phyloP scores from a whole-genome alignment of 2,888 invertebrate genomes.

The Drosophila anomelani region DNA sequence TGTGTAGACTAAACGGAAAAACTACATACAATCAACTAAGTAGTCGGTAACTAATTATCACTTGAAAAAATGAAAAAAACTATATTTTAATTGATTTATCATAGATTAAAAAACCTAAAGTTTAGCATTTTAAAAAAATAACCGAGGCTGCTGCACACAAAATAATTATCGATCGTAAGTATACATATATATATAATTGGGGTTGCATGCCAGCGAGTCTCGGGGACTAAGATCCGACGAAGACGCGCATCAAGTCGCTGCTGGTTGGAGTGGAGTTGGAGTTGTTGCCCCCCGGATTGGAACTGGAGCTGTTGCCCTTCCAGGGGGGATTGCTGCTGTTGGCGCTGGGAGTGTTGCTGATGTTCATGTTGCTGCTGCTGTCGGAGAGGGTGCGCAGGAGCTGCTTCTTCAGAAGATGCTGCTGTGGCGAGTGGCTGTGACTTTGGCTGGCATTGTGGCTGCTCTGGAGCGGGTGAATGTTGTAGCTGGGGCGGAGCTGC shows the following conservation, averaged over 20 bases:
- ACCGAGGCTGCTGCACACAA: constrained; percentile 45
- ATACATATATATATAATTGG: constrained; percentile 20
- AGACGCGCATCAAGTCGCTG: constrained; percentile 78
- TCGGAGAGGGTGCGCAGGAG: constrained; percentile 76
- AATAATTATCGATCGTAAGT: constrained; percentile 26
- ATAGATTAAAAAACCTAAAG: constrained; percentile 45
- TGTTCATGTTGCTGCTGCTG: constrained; percentile 66
- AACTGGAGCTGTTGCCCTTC: constrained; percentile 67
- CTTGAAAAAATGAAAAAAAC: constrained; percentile 55
- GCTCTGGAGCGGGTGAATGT: constrained; percentile 22
- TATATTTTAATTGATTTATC: constrained; percentile 64
- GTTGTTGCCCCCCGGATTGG: constrained; percentile 64
- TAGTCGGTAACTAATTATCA: constrained; percentile 73
- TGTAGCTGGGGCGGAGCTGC: constrained; percentile 37
- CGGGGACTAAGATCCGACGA: constrained; percentile 59
- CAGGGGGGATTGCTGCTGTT: constrained; percentile 59
- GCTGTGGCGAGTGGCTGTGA: constrained; percentile 47
- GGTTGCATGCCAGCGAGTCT: constrained; percentile 21
- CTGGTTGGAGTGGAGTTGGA: constrained; percentile 53
- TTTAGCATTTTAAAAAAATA: constrained; percentile 38
- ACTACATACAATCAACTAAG: constrained; percentile 65
- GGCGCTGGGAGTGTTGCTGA: constrained; percentile 42
- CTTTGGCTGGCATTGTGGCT: constrained; percentile 33
- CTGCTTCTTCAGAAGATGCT: constrained; percentile 69
- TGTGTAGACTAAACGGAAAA: constrained; percentile 62